phyloP scores from a whole-genome alignment of 2,888 invertebrate genomes.

The Ophion ellenae region DNA sequence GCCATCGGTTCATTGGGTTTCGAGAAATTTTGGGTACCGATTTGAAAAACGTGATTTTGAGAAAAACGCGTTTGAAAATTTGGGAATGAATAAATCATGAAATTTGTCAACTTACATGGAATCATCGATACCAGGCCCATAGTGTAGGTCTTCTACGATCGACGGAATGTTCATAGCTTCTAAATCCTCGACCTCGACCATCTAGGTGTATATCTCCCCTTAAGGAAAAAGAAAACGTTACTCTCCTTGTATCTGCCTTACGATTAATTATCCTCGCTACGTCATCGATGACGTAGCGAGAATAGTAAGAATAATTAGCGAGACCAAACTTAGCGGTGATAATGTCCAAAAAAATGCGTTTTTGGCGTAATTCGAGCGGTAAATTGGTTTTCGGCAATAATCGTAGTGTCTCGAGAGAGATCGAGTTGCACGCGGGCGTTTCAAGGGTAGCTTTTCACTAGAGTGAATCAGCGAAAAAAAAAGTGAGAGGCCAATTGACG shows the following conservation, averaged over 20 bases:
- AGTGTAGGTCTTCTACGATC: too few relatives aligned
- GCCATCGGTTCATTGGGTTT: too few relatives aligned
- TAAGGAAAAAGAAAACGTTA: background rate
- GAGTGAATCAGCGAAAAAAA: constrained; percentile 54
- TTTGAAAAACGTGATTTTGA: too few relatives aligned
- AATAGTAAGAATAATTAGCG: too few relatives aligned
- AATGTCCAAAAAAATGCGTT: background rate
- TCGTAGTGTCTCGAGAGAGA: background rate
- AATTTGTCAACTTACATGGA: too few relatives aligned
- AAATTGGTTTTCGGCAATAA: background rate
- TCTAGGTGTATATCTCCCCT: too few relatives aligned
- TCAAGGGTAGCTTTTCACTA: constrained; percentile 19
- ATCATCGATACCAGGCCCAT: too few relatives aligned
- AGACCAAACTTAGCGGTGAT: background rate
- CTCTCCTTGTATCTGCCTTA: background rate
- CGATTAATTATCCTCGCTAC: background rate
- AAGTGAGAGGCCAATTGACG: constrained; percentile 60
- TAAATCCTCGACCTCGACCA: too few relatives aligned
- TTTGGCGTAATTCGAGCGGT: background rate
- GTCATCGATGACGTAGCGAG: background rate
- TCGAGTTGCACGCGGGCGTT: constrained; percentile 2
- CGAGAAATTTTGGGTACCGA: too few relatives aligned
- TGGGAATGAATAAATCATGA: too few relatives aligned
- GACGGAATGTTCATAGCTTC: too few relatives aligned
- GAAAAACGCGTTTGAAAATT: too few relatives aligned